Evolutionary conservation across 2,113 vertebrate species (phyloP).

Genomic region (Ia io): DNA sequence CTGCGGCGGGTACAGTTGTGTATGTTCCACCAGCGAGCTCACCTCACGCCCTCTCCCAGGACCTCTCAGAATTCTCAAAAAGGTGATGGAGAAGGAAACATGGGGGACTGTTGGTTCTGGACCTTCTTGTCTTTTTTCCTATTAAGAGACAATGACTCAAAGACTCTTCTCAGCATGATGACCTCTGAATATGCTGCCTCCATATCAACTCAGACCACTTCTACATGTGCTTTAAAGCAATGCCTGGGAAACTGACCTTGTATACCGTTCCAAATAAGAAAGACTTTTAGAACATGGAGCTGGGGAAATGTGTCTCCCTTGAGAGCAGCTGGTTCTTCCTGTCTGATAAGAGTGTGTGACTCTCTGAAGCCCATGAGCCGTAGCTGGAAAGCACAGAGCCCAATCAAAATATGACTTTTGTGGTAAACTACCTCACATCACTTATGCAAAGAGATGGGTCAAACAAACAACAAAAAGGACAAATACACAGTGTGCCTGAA

Average conservation of each 20-base stretch:
- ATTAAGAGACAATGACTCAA: background rate
- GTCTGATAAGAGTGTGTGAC: background rate
- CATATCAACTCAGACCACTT: background rate
- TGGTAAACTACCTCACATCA: background rate
- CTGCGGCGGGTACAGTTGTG: accelerated
- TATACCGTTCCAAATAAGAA: background rate
- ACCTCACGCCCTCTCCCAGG: background rate
- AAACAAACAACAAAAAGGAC: background rate
- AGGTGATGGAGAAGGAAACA: background rate
- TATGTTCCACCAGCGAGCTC: background rate
- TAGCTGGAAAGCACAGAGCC: no score
- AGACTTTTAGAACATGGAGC: background rate
- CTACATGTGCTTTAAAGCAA: background rate
- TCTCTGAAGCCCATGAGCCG: background rate
- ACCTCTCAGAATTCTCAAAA: background rate
- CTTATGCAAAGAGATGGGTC: background rate
- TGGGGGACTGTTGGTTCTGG: background rate
- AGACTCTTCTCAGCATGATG: background rate
- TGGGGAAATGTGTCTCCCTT: background rate
- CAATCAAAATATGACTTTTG: background rate
- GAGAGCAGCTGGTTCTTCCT: background rate
- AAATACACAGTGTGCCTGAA: background rate
- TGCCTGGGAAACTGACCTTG: background rate
- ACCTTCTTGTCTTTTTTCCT: background rate
- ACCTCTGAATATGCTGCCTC: background rate